These are phyloP conservation scores for Pyrgus malvae DNA, from an alignment of 2,888 invertebrate species.

Conservation along the genomic window DNA sequence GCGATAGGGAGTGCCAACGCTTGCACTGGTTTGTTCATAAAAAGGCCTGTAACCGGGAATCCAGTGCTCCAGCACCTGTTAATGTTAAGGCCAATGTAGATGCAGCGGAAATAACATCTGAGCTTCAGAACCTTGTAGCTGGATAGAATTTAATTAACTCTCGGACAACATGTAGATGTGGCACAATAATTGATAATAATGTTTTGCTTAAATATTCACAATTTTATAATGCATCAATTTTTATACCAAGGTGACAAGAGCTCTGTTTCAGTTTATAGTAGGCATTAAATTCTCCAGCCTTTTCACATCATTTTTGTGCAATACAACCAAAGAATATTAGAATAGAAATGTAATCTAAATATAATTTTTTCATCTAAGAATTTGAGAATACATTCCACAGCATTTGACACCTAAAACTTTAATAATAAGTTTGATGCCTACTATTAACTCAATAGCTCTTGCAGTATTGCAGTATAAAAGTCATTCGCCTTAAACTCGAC, in stretches of 20 bases:
- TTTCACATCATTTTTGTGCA: neutral
- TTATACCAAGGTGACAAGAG: slow-evolving; percentile 4
- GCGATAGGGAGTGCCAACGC: slow-evolving; percentile 96
- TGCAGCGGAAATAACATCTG: slow-evolving; percentile 71
- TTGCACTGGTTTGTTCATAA: slow-evolving; percentile 96
- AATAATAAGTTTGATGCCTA: too few relatives aligned
- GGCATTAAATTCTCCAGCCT: too few relatives aligned
- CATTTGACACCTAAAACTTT: too few relatives aligned
- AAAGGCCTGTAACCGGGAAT: slow-evolving; percentile 88
- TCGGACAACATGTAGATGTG: slow-evolving; percentile 11
- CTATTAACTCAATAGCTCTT: too few relatives aligned
- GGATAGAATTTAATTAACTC: slow-evolving; percentile 46
- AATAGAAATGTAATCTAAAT: too few relatives aligned
- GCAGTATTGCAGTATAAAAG: too few relatives aligned
- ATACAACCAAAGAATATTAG: neutral
- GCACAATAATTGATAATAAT: slow-evolving; percentile 21
- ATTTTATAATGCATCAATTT: slow-evolving; percentile 5
- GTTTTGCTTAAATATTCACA: slow-evolving; percentile 14
- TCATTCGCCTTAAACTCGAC: too few relatives aligned
- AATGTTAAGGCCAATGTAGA: slow-evolving; percentile 60
- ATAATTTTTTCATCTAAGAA: too few relatives aligned
- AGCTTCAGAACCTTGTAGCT: slow-evolving; percentile 76
- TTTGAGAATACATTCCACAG: too few relatives aligned
- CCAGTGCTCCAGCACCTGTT: slow-evolving; percentile 58
- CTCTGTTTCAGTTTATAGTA: too few relatives aligned